A percentile compares a stretch with the other conserved stretches of the same genome.
Evolutionary conservation across 2,113 vertebrate species (phyloP).

Genomic region (Triplophysa rosa): DNA sequence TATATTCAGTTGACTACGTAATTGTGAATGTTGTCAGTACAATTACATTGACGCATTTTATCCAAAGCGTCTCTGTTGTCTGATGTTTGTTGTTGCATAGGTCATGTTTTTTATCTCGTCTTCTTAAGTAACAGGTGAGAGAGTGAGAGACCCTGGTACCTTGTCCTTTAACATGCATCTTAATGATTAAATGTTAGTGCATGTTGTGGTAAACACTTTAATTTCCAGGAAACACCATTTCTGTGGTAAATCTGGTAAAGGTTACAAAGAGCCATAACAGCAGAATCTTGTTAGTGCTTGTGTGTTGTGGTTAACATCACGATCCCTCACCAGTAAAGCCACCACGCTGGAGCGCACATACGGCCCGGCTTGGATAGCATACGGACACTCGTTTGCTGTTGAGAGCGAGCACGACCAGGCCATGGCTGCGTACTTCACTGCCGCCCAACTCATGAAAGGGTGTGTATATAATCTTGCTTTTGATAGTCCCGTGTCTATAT

Average conservation of each 20-base stretch:
- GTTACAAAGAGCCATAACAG: background rate
- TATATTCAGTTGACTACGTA: background rate
- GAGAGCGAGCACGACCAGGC: conserved; percentile 98
- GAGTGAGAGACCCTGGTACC: background rate
- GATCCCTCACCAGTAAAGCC: conserved; percentile 83
- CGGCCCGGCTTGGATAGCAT: conserved; percentile 97
- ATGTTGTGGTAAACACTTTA: background rate
- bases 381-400: conserved; percentile 96
- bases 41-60: background rate
- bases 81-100: background rate
- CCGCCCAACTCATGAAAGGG: conserved; percentile 99
- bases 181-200: background rate
- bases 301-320: conserved; percentile 11
- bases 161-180: background rate
- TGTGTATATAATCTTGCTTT: conserved; percentile 57
- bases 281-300: background rate
- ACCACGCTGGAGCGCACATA: conserved; percentile 95
- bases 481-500: background rate
- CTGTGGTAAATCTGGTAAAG: conserved; percentile 10
- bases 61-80: background rate
- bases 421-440: conserved; percentile 98
- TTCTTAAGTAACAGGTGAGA: background rate
- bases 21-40: background rate
- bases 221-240: background rate
- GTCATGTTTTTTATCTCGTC: background rate